Base-by-base conservation (phyloP, 2,888 invertebrate genomes). In the Drosophila setosimentum region DNA sequence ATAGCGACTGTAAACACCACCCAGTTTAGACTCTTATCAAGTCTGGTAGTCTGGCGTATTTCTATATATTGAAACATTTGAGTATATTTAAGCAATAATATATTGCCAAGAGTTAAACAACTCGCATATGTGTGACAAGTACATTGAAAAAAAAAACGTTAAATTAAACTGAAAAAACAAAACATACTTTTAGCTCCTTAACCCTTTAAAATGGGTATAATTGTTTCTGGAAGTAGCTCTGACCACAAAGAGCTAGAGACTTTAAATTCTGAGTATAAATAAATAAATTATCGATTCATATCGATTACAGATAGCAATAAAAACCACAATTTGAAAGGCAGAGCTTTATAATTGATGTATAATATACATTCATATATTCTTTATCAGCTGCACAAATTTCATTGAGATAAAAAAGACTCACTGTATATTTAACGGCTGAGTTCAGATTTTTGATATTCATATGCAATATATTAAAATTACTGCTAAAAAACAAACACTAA, bases 1-100 rank as follows among this genome's bases (percentile, higher is more conserved):
- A 48, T 45, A 35, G 45, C 62, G 61, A 71, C 54, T 58, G 48
- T 16, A 49, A 49, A 68, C 59, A n/a, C 55, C 35, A 8, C 21
- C 16, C 48, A 16, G 27, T 49, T 18, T 48, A 18, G 29, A 18
- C 68, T 65, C 62, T 76, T 76, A 76, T 76, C 76, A 35, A 10
- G 18, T 13, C 58, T 49, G 68, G 68, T 62, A 42, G 72, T 42
- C 49, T 33, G 29, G 8, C 45, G 16, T 55, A 60, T 57, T 66
- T 21, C 48, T 40, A 8, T 32, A 70, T 49, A 49, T 51, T 59
- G n/a, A 57, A 21, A 0, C 3, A 16, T 24, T 45, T 45, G 13
- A 3, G 16, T 24, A 2, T 16, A 45, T 21, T 45, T 16, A 21
- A 21, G 7, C 21, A 45, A 45, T 21, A 21, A 45, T 24, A 45